Percentiles rank a stretch among this genome's conserved stretches.
Conservation (phyloP, 2,797 vertebrate genomes). For the Crax fasciolata region DNA sequence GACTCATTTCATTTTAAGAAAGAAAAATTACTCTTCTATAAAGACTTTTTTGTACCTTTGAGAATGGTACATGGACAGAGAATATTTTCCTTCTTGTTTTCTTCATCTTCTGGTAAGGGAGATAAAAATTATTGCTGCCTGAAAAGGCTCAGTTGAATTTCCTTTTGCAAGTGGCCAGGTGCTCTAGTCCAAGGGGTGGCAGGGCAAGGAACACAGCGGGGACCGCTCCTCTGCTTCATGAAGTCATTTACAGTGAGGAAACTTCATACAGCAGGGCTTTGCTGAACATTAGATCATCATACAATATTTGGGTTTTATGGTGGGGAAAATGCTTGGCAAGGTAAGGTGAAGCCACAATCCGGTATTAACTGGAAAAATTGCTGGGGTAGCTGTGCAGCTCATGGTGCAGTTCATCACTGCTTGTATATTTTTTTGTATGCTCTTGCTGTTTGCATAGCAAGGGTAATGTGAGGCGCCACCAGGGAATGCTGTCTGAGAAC, state of each 20-base stretch:
- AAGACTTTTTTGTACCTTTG: not conserved
- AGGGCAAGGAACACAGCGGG: not conserved
- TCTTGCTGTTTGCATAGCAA: not conserved
- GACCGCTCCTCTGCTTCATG: not conserved
- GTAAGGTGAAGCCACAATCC: not conserved
- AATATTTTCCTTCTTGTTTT: not conserved
- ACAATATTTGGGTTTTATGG: not conserved
- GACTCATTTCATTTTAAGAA: not conserved
- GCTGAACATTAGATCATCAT: not conserved
- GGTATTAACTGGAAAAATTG: not conserved
- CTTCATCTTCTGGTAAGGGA: not conserved
- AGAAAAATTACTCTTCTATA: not conserved
- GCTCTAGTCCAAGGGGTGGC: no score
- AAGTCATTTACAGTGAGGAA: not conserved
- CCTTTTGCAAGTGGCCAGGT: not conserved
- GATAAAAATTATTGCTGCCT: not conserved
- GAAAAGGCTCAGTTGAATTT: not conserved
- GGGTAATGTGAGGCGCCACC: fast-evolving
- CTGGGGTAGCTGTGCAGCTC: not conserved
- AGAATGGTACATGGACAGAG: not conserved
- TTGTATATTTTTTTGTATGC: not conserved
- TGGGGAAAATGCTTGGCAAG: not conserved
- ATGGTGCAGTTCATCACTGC: fast-evolving
- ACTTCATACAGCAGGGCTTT: not conserved
- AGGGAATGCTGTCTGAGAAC: not conserved